A percentile compares a stretch with the other conserved stretches of the same genome.
These are phyloP conservation scores for Gymnarchus niloticus DNA, from an alignment of 2,113 vertebrate species.

Conservation along the genomic window DNA sequence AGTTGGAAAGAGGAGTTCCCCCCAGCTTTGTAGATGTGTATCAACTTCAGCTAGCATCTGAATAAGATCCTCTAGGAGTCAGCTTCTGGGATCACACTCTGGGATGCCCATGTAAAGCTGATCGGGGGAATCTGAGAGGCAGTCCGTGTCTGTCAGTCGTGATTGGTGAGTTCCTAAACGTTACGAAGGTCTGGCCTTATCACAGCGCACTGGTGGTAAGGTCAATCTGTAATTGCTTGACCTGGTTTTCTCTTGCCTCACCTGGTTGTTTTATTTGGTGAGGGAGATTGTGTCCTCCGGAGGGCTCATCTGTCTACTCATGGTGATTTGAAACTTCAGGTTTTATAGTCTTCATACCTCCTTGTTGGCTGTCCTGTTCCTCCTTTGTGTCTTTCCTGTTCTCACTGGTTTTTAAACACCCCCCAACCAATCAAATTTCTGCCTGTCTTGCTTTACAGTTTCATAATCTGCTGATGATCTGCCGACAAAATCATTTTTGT, in stretches of 20 bases:
- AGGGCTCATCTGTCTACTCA: background rate
- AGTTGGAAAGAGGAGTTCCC: background rate
- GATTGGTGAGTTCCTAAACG: background rate
- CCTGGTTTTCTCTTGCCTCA: background rate
- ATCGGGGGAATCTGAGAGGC: background rate
- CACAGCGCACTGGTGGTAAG: too few species aligned
- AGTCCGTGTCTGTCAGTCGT: background rate
- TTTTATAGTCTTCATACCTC: background rate
- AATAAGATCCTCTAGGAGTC: background rate
- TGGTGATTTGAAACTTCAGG: background rate
- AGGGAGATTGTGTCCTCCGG: background rate
- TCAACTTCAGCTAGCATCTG: background rate
- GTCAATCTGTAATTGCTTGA: background rate
- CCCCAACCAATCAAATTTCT: background rate
- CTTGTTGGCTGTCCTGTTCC: background rate
- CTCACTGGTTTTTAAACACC: background rate
- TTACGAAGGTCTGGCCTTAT: background rate
- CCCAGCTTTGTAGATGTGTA: background rate
- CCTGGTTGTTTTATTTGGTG: background rate
- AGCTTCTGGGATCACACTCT: background rate
- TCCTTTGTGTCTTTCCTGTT: background rate
- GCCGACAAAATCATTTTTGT: background rate
- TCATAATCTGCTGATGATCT: background rate
- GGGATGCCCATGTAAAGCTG: background rate
- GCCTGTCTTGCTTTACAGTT: background rate